Evolutionary conservation across 2,888 invertebrate species (phyloP).

Genomic region (Temnothorax rugatulus): DNA sequence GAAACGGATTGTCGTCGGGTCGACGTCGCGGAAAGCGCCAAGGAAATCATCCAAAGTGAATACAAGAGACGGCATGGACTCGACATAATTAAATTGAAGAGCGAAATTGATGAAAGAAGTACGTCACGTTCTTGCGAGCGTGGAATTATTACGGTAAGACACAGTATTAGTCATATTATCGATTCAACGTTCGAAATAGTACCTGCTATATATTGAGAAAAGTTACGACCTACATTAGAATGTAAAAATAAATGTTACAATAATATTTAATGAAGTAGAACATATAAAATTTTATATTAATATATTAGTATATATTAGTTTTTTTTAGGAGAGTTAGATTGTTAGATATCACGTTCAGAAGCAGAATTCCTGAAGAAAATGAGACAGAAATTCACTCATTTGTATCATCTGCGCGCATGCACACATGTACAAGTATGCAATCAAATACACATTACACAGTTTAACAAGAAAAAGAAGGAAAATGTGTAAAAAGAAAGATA

Average conservation of each 20-base stretch:
- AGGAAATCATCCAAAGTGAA: slow-evolving; percentile 22
- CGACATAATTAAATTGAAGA: slow-evolving; percentile 33
- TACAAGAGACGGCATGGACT: slow-evolving; percentile 10
- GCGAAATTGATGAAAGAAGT: neutral
- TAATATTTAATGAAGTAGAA: neutral
- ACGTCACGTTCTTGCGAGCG: neutral
- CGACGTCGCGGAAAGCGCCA: neutral
- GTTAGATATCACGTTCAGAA: neutral
- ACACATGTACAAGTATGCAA: neutral
- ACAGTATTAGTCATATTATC: neutral
- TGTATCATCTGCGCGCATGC: neutral
- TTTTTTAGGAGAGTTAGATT: neutral
- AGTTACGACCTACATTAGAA: neutral
- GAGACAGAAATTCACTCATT: neutral
- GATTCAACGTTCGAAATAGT: neutral
- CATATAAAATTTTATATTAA: neutral
- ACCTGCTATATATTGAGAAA: neutral
- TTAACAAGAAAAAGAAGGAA: neutral
- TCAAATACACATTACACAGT: neutral
- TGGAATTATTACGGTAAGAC: neutral
- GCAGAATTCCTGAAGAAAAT: neutral
- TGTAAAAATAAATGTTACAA: neutral
- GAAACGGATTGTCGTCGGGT: slow-evolving; percentile 19
- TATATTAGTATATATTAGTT: too few relatives aligned
- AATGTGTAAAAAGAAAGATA: neutral